Conservation (phyloP, 64 coral and sea anemone species). For the Stylophora pistillata region DNA sequence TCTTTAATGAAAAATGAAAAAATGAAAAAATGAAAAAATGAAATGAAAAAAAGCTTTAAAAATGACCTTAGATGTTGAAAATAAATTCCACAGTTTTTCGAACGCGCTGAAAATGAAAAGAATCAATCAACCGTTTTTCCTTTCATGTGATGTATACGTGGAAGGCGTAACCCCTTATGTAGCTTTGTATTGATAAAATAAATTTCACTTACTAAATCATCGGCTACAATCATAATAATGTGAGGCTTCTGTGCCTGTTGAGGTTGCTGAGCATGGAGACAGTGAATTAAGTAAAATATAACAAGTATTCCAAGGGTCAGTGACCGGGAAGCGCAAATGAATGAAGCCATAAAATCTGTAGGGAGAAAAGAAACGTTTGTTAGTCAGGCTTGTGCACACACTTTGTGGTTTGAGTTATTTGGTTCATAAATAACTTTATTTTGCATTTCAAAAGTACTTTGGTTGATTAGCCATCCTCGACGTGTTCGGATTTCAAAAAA, state of each 20-base stretch:
- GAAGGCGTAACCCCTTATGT: not conserved
- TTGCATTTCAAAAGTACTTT: not conserved
- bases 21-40: no score
- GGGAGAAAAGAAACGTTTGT: not conserved
- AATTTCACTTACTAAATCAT: constrained; percentile 80
- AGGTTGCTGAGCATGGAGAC: not conserved
- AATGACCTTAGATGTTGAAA: no score
- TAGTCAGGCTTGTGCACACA: not conserved
- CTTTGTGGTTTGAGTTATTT: not conserved
- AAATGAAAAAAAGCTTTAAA: no score
- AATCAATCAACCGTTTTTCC: no score
- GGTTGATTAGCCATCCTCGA: not conserved
- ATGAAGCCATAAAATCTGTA: constrained; percentile 24
- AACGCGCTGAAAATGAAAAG: no score
- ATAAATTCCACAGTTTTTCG: no score
- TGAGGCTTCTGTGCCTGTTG: constrained; percentile 66
- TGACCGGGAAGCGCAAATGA: not conserved
- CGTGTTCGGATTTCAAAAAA: not conserved
- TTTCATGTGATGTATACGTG: no score
- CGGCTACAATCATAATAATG: constrained; percentile 92
- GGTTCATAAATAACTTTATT: constrained; percentile 17
- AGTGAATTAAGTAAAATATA: constrained; percentile 15
- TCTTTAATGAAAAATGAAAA: no score
- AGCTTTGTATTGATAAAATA: not conserved
- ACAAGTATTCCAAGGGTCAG: constrained; percentile 19